Conservation (phyloP, 2,888 invertebrate genomes). For the Eupithecia tripunctaria region DNA sequence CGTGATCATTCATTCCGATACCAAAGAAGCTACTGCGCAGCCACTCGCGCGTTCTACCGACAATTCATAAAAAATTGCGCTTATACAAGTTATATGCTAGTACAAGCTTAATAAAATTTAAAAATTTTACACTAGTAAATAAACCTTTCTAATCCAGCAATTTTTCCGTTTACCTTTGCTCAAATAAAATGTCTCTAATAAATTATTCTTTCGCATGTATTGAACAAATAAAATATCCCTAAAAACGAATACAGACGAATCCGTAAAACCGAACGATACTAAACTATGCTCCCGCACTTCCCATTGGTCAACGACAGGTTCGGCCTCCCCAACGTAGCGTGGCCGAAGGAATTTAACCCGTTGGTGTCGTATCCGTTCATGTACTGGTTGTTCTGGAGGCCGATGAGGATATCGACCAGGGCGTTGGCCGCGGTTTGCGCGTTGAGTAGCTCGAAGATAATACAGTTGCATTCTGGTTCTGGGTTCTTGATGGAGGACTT, state of each 20-base stretch:
- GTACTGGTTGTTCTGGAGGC: slow-evolving; percentile 78
- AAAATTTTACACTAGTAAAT: slow-evolving; percentile 24
- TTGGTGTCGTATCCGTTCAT: slow-evolving; percentile 68
- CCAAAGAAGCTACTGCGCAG: no score
- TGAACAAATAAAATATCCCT: background rate
- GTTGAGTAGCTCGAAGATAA: slow-evolving; percentile 75
- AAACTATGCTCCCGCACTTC: slow-evolving; percentile 79
- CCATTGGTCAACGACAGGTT: slow-evolving; percentile 76
- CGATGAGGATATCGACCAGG: slow-evolving; percentile 74
- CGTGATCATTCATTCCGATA: no score
- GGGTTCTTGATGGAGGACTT: slow-evolving; percentile 66
- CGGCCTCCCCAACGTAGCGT: slow-evolving; percentile 65
- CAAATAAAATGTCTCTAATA: slow-evolving; percentile 26
- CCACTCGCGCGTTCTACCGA: no score
- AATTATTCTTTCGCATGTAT: background rate
- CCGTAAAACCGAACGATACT: slow-evolving; percentile 36
- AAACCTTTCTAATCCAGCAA: slow-evolving; percentile 22
- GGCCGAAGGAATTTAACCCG: slow-evolving; percentile 59
- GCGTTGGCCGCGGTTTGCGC: slow-evolving; percentile 78
- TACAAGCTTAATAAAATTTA: slow-evolving; percentile 13
- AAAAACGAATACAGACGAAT: slow-evolving; percentile 4
- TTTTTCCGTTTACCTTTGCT: slow-evolving; percentile 11
- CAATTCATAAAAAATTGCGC: no score
- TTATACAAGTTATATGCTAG: background rate
- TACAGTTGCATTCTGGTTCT: slow-evolving; percentile 79